Conservation (phyloP, 2,888 invertebrate genomes). For the Campoplex capitator region DNA sequence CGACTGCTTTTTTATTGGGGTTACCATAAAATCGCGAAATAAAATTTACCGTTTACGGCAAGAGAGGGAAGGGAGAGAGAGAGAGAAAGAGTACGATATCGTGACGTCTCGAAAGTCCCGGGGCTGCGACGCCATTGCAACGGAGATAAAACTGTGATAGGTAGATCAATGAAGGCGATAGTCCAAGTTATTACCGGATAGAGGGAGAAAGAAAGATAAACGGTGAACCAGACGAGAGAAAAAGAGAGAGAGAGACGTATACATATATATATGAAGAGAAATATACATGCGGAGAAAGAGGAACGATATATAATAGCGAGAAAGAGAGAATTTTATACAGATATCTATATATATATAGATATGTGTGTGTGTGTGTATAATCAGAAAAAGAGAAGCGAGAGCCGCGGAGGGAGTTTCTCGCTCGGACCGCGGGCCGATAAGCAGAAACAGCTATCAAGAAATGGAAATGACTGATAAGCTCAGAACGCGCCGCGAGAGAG, state of each 20-base stretch:
- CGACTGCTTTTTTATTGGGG: constrained; percentile 22
- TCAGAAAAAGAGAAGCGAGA: constrained; percentile 66
- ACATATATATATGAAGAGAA: constrained; percentile 12
- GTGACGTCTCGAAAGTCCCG: constrained; percentile 73
- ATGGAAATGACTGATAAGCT: constrained; percentile 87
- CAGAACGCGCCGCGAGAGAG: constrained; percentile 74
- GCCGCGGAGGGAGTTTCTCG: constrained; percentile 71
- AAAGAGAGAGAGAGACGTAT: constrained; percentile 28
- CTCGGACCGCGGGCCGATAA: constrained; percentile 81
- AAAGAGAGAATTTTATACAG: constrained; percentile 55
- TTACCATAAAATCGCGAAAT: constrained; percentile 38
- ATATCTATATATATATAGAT: constrained; percentile 49
- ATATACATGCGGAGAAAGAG: constrained; percentile 45
- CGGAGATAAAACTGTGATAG: constrained; percentile 84
- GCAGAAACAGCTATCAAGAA: constrained; percentile 85
- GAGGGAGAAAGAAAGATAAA: constrained; percentile 79
- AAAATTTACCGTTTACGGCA: constrained; percentile 34
- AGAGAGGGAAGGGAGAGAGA: constrained; percentile 48
- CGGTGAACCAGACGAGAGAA: constrained; percentile 70
- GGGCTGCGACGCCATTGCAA: constrained; percentile 82
- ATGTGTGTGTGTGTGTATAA: constrained; percentile 37
- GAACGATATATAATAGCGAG: constrained; percentile 52
- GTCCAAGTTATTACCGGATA: constrained; percentile 84
- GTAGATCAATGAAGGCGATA: constrained; percentile 84
- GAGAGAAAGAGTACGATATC: constrained; percentile 47